Evolutionary conservation across 23 tunicate species (phyloP), one percentile per base, ranked within the genome.

Genomic region (Trididemnum miniatum): DNA sequence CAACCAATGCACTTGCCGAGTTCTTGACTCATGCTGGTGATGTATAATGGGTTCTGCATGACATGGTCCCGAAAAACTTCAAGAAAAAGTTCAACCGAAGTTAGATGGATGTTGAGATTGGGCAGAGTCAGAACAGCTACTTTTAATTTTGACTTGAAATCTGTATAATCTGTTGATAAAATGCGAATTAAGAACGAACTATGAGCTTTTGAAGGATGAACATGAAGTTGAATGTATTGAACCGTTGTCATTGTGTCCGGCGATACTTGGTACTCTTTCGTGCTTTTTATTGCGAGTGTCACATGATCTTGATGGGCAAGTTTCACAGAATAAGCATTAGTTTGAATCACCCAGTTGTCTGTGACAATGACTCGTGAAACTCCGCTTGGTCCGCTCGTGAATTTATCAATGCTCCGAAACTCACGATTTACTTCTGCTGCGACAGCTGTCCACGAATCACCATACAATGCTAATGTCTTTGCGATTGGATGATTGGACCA

Each of bases 1-100:
- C 98, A 93, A n/a, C 98, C 98, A 51, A 93, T 93, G 40, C 98
- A 93, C 20, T 65, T 79, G 3, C 91, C 89, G 1, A 65, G 65
- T 23, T 71, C 63, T 12, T 30, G 65, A 7, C 20, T 22, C 5
- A 36, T 35, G 59, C 64, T 54, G 18, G 44, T 59, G 1, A 82
- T 0, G 35, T 74, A 77, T 26, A 76, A n/a, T 9, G 85, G 84
- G 31, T 91, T 91, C 31, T 85, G 76, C 4, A 44, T 20, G 1
- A 91, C 86, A 57, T 91, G 97, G 28, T 91, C 87, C 1, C 86
- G 87, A 77, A 91, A 91, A 0, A 83, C 97, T 49, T 86, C 74
- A 35, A 92, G 57, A 78, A 92, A 92, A 5, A 91, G 72, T 82
- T 91, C 97, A 37, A 76, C 83, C 23, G 89, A 72, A 0, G 90